phyloP scores from a whole-genome alignment of 2,113 vertebrate genomes.

The Calypte anna region DNA sequence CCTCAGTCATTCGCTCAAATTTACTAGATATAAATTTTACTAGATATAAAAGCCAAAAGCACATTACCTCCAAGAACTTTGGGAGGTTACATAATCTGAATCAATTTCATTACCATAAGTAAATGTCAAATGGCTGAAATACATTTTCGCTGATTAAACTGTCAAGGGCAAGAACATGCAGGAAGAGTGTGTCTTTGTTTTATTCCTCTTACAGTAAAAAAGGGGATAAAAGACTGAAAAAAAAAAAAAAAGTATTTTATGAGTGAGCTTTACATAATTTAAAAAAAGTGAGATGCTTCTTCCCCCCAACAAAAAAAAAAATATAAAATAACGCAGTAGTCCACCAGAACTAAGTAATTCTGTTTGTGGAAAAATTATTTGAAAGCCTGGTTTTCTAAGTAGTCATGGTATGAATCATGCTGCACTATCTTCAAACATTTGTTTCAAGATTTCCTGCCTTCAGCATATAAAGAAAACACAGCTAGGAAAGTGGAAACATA shows the following conservation, averaged over 20 bases:
- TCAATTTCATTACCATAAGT: slow-evolving; percentile 74
- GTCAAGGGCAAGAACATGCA: slow-evolving; percentile 63
- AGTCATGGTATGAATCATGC: not conserved
- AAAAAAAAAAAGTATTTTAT: not conserved
- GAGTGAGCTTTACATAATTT: not conserved
- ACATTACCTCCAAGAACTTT: not conserved
- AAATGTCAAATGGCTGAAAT: slow-evolving; percentile 69
- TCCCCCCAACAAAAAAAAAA: not conserved
- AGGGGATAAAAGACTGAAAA: not conserved
- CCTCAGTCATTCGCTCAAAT: slow-evolving; percentile 19
- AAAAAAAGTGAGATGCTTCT: not conserved
- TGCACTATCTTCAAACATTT: not conserved
- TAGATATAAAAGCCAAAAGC: not conserved
- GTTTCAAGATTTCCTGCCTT: not conserved
- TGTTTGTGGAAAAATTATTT: not conserved
- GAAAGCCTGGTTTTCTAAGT: not conserved
- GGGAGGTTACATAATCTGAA: slow-evolving; percentile 54
- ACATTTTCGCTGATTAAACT: slow-evolving; percentile 73
- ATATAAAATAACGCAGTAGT: not conserved
- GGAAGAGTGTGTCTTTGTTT: slow-evolving; percentile 45
- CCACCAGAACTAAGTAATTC: not conserved
- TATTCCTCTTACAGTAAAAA: not conserved
- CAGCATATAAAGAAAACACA: not conserved
- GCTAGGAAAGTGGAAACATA: not conserved
- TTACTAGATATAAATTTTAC: slow-evolving; percentile 27